phyloP scores from a whole-genome alignment of 2,888 invertebrate genomes.

The Boloria selene region DNA sequence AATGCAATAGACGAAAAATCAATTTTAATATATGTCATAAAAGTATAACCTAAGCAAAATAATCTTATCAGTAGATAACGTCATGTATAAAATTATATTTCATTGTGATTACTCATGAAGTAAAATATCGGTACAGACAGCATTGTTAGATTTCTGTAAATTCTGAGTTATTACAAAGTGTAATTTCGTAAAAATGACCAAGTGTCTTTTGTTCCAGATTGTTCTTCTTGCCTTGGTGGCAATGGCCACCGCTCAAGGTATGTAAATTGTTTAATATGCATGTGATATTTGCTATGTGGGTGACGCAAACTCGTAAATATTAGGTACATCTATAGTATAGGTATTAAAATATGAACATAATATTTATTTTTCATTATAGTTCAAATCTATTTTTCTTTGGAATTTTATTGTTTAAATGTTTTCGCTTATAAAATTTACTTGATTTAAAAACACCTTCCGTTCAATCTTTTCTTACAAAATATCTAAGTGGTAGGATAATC shows the following conservation, averaged over 20 bases:
- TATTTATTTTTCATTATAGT: too few species aligned
- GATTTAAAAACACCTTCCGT: neutral
- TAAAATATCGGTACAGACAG: neutral
- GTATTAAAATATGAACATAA: too few species aligned
- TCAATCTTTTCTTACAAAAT: neutral
- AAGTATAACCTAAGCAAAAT: neutral
- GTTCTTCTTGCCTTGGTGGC: constrained; percentile 50
- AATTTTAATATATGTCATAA: neutral
- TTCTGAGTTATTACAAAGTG: neutral
- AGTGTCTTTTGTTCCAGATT: constrained; percentile 46
- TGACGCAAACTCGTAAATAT: neutral
- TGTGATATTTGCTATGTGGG: neutral
- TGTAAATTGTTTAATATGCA: neutral
- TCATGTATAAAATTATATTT: neutral
- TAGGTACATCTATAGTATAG: too few species aligned
- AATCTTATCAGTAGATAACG: constrained; percentile 1
- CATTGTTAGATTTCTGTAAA: neutral
- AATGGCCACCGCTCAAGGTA: constrained; percentile 38
- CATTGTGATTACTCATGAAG: neutral
- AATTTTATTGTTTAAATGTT: too few species aligned
- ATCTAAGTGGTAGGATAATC: neutral
- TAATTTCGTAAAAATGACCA: constrained; percentile 18
- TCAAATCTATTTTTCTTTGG: too few species aligned
- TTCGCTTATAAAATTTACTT: too few species aligned
- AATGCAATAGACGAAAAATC: neutral